Base-by-base conservation (phyloP, 1,140 invertebrate genomes). In the Musca domestica region DNA sequence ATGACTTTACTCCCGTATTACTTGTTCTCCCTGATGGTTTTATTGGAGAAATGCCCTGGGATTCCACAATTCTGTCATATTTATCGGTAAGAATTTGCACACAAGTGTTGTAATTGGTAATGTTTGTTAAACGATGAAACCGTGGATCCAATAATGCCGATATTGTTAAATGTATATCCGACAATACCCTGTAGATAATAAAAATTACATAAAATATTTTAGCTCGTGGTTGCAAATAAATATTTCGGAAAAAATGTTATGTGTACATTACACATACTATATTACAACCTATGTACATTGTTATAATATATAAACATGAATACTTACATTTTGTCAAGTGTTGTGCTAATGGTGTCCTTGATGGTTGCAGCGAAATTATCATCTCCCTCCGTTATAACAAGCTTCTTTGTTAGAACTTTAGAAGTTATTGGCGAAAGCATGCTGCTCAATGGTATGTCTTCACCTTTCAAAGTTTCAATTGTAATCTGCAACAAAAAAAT, bases 401-500 rank as follows among this genome's bases (percentile, higher is more conserved):
- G 71, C 48, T 78, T 80, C 68, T 80, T 80, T 27, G 74, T 77
- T 25, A 80, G 30, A 47, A 80, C 78, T 70, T 80, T 80, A 12
- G 75, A 72, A n/a, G 78, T 80, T 2, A 80, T 77, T 0, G 78
- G 78, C 2, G 78, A 76, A 5, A 80, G 66, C 78, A 80, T 80
- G 52, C 78, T 80, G 58, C 75, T 75, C 23, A 75, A 56, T 1
- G 78, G 78, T 47, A 80, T 80, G 23, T 80, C 78, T 65, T 80
- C 78, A 30, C 75, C 78, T 6, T 76, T 72, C 52, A 80, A 67
- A 1, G 78, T 80, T 14, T 80, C 78, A 67, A 80, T 61, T 23
- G 76, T 78, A 69, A 80, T 74, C 77, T 80, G 25, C 2, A 30
- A 22, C 41, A 9, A 48, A 20, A 65, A 20, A n/a, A 64, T 25